Conservation (phyloP, 2,113 vertebrate species). For the Hypomesus transpacificus region DNA sequence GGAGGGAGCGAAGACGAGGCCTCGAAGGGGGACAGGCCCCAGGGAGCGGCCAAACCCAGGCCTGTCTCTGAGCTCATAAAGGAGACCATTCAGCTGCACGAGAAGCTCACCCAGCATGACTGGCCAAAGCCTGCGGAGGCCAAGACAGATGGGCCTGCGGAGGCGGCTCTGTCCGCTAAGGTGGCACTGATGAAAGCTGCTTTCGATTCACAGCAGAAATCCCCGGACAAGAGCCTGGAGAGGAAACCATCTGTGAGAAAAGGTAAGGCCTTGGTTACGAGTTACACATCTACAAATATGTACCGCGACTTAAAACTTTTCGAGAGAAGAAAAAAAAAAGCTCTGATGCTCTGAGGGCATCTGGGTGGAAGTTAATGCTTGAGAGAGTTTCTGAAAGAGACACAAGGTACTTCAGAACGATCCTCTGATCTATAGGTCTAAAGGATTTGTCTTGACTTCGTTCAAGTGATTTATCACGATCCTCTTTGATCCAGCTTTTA, state of each 20-base stretch:
- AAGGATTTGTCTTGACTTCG: slow-evolving; percentile 1
- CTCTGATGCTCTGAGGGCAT: not conserved
- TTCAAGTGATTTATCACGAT: slow-evolving; percentile 21
- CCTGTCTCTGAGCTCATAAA: slow-evolving; percentile 73
- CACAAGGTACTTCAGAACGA: not conserved
- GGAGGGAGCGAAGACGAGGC: slow-evolving; percentile 33
- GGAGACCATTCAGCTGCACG: slow-evolving; percentile 67
- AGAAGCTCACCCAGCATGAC: slow-evolving; percentile 66
- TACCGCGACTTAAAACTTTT: not conserved
- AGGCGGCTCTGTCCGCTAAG: slow-evolving; percentile 64
- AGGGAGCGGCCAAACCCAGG: slow-evolving; percentile 46
- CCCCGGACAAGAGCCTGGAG: slow-evolving; percentile 59
- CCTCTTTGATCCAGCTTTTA: slow-evolving; percentile 16
- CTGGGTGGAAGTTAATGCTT: not conserved
- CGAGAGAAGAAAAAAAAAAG: not conserved
- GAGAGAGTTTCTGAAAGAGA: not conserved
- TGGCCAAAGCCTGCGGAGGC: slow-evolving; percentile 54
- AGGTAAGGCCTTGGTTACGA: slow-evolving; percentile 57
- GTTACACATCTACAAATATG: not conserved
- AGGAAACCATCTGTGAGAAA: slow-evolving; percentile 69
- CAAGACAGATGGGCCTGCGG: slow-evolving; percentile 49
- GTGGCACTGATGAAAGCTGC: slow-evolving; percentile 75
- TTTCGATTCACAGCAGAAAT: slow-evolving; percentile 68
- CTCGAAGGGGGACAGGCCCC: slow-evolving; percentile 33
- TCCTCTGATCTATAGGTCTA: not conserved